Evolutionary conservation across 2,888 invertebrate species (phyloP).

Genomic region (Pachydiplax longipennis): DNA sequence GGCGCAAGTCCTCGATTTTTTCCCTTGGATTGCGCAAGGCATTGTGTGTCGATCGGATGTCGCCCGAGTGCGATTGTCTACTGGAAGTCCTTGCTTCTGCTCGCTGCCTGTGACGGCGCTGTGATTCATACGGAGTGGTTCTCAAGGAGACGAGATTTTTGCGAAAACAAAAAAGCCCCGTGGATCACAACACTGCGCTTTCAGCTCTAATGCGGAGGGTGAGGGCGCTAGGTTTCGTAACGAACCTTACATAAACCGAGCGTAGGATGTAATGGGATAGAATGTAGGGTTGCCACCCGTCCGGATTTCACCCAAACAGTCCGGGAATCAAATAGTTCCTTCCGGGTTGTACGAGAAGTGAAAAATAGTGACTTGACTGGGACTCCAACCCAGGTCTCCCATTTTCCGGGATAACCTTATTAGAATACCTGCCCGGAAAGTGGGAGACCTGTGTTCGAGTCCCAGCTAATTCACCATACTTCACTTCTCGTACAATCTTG

Average conservation of each 20-base stretch:
- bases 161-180: background rate
- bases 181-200: background rate
- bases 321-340: too few relatives aligned
- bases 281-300: too few relatives aligned
- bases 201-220: background rate
- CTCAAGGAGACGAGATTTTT: conserved; percentile 17
- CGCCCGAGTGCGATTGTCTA: background rate
- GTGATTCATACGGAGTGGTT: conserved; percentile 9
- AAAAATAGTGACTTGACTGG: too few relatives aligned
- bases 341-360: too few relatives aligned
- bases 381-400: too few relatives aligned
- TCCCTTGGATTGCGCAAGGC: background rate
- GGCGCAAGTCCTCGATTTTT: background rate
- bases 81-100: background rate
- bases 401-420: too few relatives aligned
- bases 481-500: too few relatives aligned
- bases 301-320: too few relatives aligned
- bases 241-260: background rate
- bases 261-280: background rate
- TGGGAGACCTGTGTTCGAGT: too few relatives aligned
- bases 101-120: background rate
- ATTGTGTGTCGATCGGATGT: background rate
- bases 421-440: too few relatives aligned
- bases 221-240: background rate
- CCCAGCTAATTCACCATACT: too few relatives aligned